Evolutionary conservation across 2,888 invertebrate genomes (phyloP).

Genomic region (Charanyca ferruginea): DNA sequence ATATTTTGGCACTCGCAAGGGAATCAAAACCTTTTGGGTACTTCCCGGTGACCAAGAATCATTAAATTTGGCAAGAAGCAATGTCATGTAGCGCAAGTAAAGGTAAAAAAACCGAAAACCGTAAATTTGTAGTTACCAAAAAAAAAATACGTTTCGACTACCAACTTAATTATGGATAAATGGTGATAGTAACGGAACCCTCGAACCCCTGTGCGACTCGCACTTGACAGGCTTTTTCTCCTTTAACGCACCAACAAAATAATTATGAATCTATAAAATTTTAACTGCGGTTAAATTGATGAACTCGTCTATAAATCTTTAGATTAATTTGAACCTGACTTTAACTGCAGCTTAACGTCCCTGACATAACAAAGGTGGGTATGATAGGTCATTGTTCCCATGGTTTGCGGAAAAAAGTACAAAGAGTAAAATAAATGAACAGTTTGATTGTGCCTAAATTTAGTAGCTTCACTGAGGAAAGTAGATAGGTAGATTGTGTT

Average conservation of each 20-base stretch:
- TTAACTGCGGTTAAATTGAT: conserved; percentile 27
- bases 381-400: conserved; percentile 69
- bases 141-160: too few species aligned
- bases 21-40: too few species aligned
- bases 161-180: too few species aligned
- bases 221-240: background rate
- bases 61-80: too few species aligned
- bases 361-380: conserved; percentile 45
- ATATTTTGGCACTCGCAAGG: too few species aligned
- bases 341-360: conserved; percentile 45
- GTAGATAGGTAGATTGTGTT: too few species aligned
- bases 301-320: conserved; percentile 34
- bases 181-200: too few species aligned
- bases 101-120: too few species aligned
- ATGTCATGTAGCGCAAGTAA: too few species aligned
- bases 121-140: too few species aligned
- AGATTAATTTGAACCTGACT: conserved; percentile 45
- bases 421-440: conserved; percentile 59
- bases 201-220: too few species aligned
- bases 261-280: conserved; percentile 33
- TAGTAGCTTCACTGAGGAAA: conserved; percentile 53
- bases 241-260: conserved; percentile 25
- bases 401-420: conserved; percentile 63
- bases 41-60: too few species aligned
- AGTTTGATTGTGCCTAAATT: conserved; percentile 45